Evolutionary conservation across 2,113 vertebrate species (phyloP), one percentile per base, ranked within the genome.

Genomic region (Actenoides hombroni): DNA sequence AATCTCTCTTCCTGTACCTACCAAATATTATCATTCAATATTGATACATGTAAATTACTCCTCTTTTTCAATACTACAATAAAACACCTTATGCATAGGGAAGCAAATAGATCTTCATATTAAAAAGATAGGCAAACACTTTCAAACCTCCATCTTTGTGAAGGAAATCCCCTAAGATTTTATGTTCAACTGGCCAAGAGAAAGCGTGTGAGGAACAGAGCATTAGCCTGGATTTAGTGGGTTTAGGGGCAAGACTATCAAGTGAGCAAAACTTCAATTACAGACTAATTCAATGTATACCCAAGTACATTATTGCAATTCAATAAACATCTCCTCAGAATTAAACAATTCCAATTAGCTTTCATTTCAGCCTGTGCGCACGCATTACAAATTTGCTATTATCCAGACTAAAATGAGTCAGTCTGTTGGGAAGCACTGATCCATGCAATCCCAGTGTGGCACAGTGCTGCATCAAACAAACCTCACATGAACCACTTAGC

Each of bases 291-390:
- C 92, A 93, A 97, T 76, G 73, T 90, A 94, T 74, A 94, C 69
- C 81, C 86, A 92, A 94, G 81, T 67, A 95, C 94, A 96, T 96
- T 86, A 95, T 35, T 94, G 65, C 93, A 97, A 96, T 96, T 97
- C 96, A 96, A 95, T 97, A 97, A 97, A 95, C 89, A 96, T 84
- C 93, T 96, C 96, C 91, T 96, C 80, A 77, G 90, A 97, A 97
- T 94, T 85, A 97, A 96, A 93, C 87, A 69, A 93, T 95, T 96
- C 83, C 92, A 96, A 84, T 97, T 94, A 94, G 56, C 93, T 96
- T 93, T 92, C 94, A 94, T 89, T 96, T 79, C 71, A 11, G n/a
- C 53, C 86, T 60, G 63, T 56, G 85, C 67, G 79, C 33, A 4
- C 8, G 31, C 73, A 84, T 78, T 42, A 77, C 81, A 91, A 85